Evolutionary conservation across 2,113 vertebrate genomes (phyloP).

Genomic region (Notiomystis cincta): DNA sequence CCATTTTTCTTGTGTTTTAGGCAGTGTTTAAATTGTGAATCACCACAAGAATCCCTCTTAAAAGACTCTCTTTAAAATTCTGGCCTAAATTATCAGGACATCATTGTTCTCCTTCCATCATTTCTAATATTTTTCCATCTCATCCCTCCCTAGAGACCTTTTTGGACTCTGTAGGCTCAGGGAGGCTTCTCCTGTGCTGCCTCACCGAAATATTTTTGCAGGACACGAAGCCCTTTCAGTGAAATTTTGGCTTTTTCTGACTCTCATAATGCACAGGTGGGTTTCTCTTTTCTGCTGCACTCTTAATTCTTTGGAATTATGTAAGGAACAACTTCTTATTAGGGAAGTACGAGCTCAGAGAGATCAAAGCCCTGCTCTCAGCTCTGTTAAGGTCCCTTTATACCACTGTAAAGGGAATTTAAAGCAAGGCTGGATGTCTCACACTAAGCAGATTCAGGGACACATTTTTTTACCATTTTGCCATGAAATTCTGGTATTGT

Average conservation of each 20-base stretch:
- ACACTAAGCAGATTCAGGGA: not conserved
- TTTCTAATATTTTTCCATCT: not conserved
- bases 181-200: not conserved
- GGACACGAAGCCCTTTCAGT: not conserved
- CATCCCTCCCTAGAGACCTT: not conserved
- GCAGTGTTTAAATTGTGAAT: not conserved
- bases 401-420: not conserved
- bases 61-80: not conserved
- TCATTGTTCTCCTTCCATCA: not conserved
- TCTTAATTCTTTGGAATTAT: not conserved
- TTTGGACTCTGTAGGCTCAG: not conserved
- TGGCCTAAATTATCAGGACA: not conserved
- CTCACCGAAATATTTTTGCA: not conserved
- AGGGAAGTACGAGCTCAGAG: not conserved
- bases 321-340: not conserved
- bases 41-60: not conserved
- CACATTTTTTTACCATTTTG: not conserved
- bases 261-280: not conserved
- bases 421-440: not conserved
- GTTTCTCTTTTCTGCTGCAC: not conserved
- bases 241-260: not conserved
- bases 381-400: not conserved
- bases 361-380: slow-evolving; percentile 42
- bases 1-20: not conserved
- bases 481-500: not conserved